A percentile compares a stretch with the other conserved stretches of the same genome.
Conservation (phyloP, 2,888 invertebrate genomes). For the Rhopalosiphum nymphaeae region DNA sequence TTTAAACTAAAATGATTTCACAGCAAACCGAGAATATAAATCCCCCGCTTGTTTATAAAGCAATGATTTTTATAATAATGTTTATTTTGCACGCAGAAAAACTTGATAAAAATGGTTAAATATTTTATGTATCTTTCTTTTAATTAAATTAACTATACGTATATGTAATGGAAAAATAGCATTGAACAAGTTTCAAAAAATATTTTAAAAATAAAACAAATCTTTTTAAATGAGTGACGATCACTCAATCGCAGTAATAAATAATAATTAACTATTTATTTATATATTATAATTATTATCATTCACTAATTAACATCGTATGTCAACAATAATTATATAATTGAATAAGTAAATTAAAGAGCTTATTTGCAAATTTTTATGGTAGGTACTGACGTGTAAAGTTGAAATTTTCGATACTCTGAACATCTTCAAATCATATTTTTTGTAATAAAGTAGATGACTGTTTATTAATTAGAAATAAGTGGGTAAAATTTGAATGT, state of each 20-base stretch:
- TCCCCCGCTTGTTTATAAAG: neutral
- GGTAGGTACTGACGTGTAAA: neutral
- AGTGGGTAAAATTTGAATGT: neutral
- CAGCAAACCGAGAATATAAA: no score
- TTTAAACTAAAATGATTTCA: neutral
- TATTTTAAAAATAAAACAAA: no score
- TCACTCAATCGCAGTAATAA: no score
- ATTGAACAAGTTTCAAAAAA: neutral
- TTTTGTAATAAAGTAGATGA: neutral
- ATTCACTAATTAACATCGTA: no score
- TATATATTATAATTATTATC: no score
- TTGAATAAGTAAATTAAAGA: no score
- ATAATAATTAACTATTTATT: no score
- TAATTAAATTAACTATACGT: neutral
- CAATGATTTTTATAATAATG: neutral
- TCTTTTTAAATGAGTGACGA: no score
- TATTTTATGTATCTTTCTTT: neutral
- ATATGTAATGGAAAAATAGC: neutral
- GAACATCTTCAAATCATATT: neutral
- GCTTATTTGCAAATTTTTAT: neutral
- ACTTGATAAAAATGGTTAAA: neutral
- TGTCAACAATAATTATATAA: no score
- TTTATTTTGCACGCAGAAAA: neutral
- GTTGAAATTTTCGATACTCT: neutral
- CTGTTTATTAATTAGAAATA: neutral